Base-by-base conservation (phyloP, 2,888 invertebrate species). In the Cistogaster globosa region DNA sequence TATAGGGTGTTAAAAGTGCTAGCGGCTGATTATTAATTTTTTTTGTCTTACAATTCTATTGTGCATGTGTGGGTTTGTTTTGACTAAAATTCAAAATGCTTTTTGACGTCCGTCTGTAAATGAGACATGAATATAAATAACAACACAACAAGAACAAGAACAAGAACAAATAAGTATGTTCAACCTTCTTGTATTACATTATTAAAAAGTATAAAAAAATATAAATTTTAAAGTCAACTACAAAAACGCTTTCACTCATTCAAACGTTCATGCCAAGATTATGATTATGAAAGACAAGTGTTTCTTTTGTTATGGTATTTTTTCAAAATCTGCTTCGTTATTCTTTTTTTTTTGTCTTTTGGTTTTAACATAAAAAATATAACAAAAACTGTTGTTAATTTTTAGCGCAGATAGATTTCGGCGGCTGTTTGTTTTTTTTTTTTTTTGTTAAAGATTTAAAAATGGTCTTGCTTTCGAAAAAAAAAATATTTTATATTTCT, bases 171-270 rank as follows among this genome's bases (percentile, higher is more conserved):
- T 58, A 48, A n/a, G 57, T 53, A n/a, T 69, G 51, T 74, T 57
- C 76, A 74, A 81, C 68, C 84, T 72, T 77, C 80, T 81, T 68
- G 74, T 77, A 68, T 84, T 84, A 81, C 76, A 68, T 80, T 71
- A 65, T 71, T 53, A 68, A 48, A 22, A 72, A 60, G 22, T 60
- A 74, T 53, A 68, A 48, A 22, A 72, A 60, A 74, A 58, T 26
- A 71, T 42, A 51, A 26, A 58, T 36, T 69, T 48, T 76, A 53
- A 63, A 62, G 58, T 51, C 16, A 14, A 65, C 57, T 62, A 62
- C 9, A 55, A 14, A 55, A 51, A 55, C 51, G 38, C 58, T 58
- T 8, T 45, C 65, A 14, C 32, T 55, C 14, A n/a, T 14, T 18
- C 48, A 22, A 18, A 51, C 38, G 18, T 38, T 22, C 18, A 48